Conservation (phyloP, 1,140 invertebrate species). For the Heliconius nattereri region DNA sequence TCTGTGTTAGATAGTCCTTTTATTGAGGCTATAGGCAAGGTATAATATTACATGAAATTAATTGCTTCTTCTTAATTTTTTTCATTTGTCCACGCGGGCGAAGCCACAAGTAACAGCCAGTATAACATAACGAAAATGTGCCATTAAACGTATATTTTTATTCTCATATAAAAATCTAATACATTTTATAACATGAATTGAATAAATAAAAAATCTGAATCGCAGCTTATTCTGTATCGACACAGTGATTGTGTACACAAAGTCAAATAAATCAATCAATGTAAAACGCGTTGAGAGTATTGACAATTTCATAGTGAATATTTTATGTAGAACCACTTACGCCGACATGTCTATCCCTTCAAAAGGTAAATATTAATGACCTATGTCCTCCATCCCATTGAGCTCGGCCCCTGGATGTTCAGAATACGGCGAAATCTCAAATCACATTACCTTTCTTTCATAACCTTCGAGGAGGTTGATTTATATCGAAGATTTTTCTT, state of each 20-base stretch:
- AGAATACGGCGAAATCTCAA: conserved; percentile 25
- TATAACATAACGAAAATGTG: no score
- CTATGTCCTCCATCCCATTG: conserved; percentile 20
- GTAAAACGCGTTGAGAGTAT: background rate
- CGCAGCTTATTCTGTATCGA: background rate
- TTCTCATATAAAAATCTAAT: background rate
- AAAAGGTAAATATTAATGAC: conserved; percentile 32
- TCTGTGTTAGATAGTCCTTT: no score
- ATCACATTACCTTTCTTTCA: conserved; percentile 30
- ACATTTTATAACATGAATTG: background rate
- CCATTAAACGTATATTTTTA: no score
- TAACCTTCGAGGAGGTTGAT: conserved; percentile 31
- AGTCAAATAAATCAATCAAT: conserved; percentile 15
- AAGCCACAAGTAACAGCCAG: no score
- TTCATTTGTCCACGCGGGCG: no score
- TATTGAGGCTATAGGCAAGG: no score
- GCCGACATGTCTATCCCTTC: conserved; percentile 21
- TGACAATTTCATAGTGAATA: conserved; percentile 19
- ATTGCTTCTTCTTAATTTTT: no score
- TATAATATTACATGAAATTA: no score
- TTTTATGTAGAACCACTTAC: conserved; percentile 15
- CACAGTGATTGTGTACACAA: background rate
- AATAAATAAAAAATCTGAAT: background rate
- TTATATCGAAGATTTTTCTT: conserved; percentile 27
- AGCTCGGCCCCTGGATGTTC: conserved; percentile 21